phyloP scores from a whole-genome alignment of 2,888 invertebrate genomes.

The Meteorus colon region DNA sequence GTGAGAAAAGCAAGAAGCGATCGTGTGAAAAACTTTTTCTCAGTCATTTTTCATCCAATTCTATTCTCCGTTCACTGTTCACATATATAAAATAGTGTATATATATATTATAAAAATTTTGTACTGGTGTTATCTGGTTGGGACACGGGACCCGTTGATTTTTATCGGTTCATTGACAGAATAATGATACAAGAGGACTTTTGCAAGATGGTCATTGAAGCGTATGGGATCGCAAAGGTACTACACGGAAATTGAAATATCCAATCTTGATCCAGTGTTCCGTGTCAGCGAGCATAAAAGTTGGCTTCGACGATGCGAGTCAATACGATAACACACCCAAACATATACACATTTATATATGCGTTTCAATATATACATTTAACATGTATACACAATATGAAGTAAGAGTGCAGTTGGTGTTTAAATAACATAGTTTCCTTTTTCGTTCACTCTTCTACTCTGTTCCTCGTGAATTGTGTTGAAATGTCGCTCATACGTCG shows the following conservation, averaged over 20 bases:
- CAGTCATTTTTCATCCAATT: constrained; percentile 25
- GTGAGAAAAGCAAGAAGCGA: constrained; percentile 13
- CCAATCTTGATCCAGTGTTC: constrained; percentile 50
- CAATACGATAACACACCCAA: constrained; percentile 31
- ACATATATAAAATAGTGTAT: not conserved
- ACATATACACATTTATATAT: constrained; percentile 8
- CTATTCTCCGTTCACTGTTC: not conserved
- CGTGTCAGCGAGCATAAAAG: constrained; percentile 48
- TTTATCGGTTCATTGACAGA: constrained; percentile 22
- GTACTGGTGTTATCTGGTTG: constrained; percentile 10
- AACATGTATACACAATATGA: not conserved
- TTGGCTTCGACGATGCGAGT: constrained; percentile 40
- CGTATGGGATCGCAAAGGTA: constrained; percentile 42
- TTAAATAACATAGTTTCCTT: constrained; percentile 29
- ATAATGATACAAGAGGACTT: constrained; percentile 18
- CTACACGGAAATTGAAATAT: constrained; percentile 52
- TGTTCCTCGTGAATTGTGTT: not conserved
- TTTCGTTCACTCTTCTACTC: not conserved
- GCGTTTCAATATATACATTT: constrained; percentile 8
- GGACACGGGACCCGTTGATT: constrained; percentile 4
- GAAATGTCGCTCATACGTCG: constrained; percentile 22
- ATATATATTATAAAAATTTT: constrained; percentile 8
- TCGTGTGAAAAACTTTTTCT: constrained; percentile 25
- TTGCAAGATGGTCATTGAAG: constrained; percentile 42
- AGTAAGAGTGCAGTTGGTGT: constrained; percentile 18